Evolutionary conservation across 2,888 invertebrate species (phyloP), one percentile per base, ranked within the genome.

Genomic region (Ferdinandea cuprea): DNA sequence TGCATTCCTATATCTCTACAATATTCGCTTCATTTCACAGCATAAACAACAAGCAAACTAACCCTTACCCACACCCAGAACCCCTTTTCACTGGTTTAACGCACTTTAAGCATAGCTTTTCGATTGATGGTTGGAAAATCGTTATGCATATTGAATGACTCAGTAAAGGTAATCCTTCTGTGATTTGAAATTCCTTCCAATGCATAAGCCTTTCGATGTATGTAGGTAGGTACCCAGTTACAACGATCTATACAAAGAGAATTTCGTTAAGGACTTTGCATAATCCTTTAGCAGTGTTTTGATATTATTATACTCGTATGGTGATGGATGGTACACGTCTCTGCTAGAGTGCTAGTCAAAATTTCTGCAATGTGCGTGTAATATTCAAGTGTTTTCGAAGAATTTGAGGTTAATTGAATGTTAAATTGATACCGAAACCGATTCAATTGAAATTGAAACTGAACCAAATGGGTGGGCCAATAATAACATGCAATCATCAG

Each of bases 121-220:
- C 50, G 44, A 78, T 65, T 65, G 19, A 72, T 58, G 65, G n/a
- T 28, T 68, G 25, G 35, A 42, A 42, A 50, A 71, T 78, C 44
- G 56, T 71, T 77, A 15, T 77, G 69, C 77, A 78, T 71, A 71
- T 71, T 71, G 58, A 78, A 71, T 78, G 56, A 44, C 58, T 71
- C 21, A 37, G 50, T 50, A 50, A 71, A 72, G 78, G 35, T 65
- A 78, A 71, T 78, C 63, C 63, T 50, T 42, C 30, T 56, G 58
- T 65, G 71, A 71, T 56, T 78, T 50, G 58, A 44, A 71, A 56
- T 65, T 71, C 65, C 56, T 77, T 68, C 32, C 56, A 44, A 13
- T 58, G 37, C 9, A 50, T 19, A 19, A 30, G 25, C 11, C 46
- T 56, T 61, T 69, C 25, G 40, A 69, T 30, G 13, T 56, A n/a